Base-by-base conservation (phyloP, 1,140 invertebrate genomes). In the Mesaphorura yosii region DNA sequence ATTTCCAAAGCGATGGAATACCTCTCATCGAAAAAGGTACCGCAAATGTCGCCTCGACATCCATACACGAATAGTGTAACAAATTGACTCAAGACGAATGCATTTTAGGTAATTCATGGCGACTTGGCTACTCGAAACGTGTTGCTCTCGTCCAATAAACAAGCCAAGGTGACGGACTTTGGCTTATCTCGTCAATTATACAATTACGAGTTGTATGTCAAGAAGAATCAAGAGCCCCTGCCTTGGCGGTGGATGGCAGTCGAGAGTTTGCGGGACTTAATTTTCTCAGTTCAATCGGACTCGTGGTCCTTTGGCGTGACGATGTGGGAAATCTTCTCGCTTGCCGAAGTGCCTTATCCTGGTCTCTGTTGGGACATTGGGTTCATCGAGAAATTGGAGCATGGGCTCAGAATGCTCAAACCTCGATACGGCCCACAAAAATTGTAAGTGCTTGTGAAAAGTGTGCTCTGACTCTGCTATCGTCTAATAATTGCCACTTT, bases 281-380 rank as follows among this genome's bases (percentile, higher is more conserved):
- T n/a, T 12, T 48, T 48, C 25, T 48, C 46, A 5, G 5, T 31
- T n/a, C 15, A 29, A 31, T 48, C 46, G 4, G 46, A 48, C 19
- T 27, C 37, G 5, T 48, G 46, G 46, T 10, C 46, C 4, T 48
- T 31, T 31, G 46, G 46, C 17, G 29, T 48, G 4, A 48, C 46
- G 17, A 6, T 48, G 14, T 89, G 86, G 86, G 86, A 90, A 69
- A 88, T 90, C 38, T 79, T 79, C 26, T 86, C 84, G 12, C 67
- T 88, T 64, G 85, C 79, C 42, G 77, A 80, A 0, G 78, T 77
- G 1, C 83, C 83, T 7, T 86, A 86, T 68, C 84, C 85, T 1
- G 46, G 46, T 34, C 20, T 28, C 28, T 12, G 6, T 14, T 48
- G 46, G 46, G 37, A 48, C 22, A 5, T 28, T 5, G 15, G 19